phyloP scores from a whole-genome alignment of 2,797 vertebrate species.

The Pseudochirops cupreus region DNA sequence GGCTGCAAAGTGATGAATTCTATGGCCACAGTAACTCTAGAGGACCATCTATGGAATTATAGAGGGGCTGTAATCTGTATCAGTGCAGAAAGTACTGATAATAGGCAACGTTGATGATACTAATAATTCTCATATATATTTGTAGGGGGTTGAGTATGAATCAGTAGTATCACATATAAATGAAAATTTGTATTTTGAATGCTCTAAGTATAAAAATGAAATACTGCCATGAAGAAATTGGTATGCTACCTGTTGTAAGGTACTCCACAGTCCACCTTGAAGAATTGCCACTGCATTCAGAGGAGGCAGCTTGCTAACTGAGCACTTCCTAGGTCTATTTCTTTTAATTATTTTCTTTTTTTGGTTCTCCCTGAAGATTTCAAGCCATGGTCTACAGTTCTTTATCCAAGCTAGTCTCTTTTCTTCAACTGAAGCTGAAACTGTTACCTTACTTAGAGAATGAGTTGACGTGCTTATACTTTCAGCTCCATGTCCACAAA shows the following conservation, averaged over 20 bases:
- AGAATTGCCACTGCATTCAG: conserved; percentile 88
- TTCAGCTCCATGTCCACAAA: conserved; percentile 8
- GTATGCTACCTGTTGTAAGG: conserved; percentile 90
- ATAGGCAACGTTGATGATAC: no score
- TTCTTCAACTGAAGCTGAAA: conserved; percentile 86
- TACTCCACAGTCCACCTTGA: conserved; percentile 83
- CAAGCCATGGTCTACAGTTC: conserved; percentile 89
- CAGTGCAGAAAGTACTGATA: no score
- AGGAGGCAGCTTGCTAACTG: conserved; percentile 78
- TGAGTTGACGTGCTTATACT: neutral
- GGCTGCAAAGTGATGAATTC: no score
- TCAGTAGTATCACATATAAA: neutral
- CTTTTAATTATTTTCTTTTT: conserved; percentile 82
- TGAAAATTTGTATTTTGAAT: conserved; percentile 9
- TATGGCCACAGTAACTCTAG: no score
- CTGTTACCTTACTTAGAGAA: conserved; percentile 39
- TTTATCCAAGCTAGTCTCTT: conserved; percentile 92
- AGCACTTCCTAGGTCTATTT: conserved; percentile 77
- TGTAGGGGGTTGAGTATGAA: no score
- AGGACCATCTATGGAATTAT: no score
- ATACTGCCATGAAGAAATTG: neutral
- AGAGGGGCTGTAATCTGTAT: no score
- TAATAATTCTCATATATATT: no score
- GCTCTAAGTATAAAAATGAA: neutral
- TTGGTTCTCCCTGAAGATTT: conserved; percentile 87